These are phyloP conservation scores for Diarsia rubi DNA, from an alignment of 2,888 invertebrate genomes.

Conservation along the genomic window DNA sequence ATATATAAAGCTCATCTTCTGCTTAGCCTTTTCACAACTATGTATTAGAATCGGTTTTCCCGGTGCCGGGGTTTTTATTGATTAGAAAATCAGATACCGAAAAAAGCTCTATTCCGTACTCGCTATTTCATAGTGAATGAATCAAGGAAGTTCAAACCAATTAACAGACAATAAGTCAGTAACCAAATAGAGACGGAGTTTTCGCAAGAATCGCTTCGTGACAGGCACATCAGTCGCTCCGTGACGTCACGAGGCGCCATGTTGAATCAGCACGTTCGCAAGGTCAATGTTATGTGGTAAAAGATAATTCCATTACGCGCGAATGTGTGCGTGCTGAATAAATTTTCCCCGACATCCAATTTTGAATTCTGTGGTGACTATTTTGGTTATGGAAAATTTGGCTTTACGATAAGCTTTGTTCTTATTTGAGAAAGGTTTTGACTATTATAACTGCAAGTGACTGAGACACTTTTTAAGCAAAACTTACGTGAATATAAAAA, in stretches of 20 bases:
- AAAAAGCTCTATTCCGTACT: too few relatives aligned
- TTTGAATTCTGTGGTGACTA: conserved; percentile 2
- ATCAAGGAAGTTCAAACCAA: conserved; percentile 9
- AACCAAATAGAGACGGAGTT: conserved; percentile 17
- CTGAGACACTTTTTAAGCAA: not conserved
- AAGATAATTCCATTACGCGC: conserved; percentile 60
- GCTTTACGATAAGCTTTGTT: not conserved
- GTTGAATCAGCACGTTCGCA: conserved; percentile 72
- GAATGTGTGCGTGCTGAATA: conserved; percentile 15
- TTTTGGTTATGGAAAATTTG: conserved; percentile 11
- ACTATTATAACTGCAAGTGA: not conserved
- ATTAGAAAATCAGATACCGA: too few relatives aligned
- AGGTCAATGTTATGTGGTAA: conserved; percentile 76
- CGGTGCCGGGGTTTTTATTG: too few relatives aligned
- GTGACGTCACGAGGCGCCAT: conserved; percentile 68
- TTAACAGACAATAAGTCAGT: conserved; percentile 5
- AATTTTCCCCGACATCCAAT: conserved; percentile 32
- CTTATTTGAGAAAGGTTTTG: not conserved
- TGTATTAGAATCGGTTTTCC: too few relatives aligned
- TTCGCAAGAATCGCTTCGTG: conserved; percentile 60
- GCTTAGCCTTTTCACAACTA: too few relatives aligned
- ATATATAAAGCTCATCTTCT: not conserved
- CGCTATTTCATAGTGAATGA: not conserved
- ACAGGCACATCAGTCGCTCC: conserved; percentile 67
- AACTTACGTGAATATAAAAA: not conserved